These are phyloP conservation scores for Nephotettix cincticeps DNA, from an alignment of 1,140 invertebrate genomes.

Conservation along the genomic window DNA sequence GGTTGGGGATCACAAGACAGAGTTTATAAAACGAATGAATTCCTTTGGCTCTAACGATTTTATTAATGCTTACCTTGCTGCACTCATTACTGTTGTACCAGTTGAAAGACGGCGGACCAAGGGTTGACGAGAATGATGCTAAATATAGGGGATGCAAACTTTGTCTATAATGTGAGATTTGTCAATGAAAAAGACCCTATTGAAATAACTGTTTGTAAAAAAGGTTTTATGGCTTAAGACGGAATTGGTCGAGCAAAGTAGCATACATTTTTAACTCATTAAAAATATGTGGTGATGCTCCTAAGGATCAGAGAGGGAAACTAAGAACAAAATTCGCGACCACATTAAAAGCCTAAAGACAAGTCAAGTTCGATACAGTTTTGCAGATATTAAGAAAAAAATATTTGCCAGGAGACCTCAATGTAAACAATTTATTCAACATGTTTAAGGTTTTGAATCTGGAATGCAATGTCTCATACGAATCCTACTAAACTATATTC, in stretches of 20 bases:
- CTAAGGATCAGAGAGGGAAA: constrained; percentile 26
- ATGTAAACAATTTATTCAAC: constrained; percentile 18
- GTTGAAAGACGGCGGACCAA: constrained; percentile 26
- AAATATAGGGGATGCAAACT: constrained; percentile 17
- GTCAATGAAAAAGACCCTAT: constrained; percentile 8
- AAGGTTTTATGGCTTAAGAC: constrained; percentile 23
- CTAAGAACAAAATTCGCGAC: constrained; percentile 12
- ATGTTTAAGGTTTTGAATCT: constrained; percentile 39
- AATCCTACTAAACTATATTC: constrained; percentile 29
- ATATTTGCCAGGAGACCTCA: constrained; percentile 29
- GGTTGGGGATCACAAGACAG: constrained; percentile 10
- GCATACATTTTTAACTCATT: constrained; percentile 24
- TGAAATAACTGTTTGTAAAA: constrained; percentile 24
- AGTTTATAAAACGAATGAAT: constrained; percentile 20
- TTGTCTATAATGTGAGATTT: constrained; percentile 20
- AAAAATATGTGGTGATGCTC: constrained; percentile 20
- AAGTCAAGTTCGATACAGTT: constrained; percentile 16
- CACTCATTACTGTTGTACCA: constrained; percentile 18
- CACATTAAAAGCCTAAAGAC: constrained; percentile 26
- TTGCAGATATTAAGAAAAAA: constrained; percentile 26
- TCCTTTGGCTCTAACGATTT: constrained; percentile 22
- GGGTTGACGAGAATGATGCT: constrained; percentile 2
- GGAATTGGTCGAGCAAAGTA: constrained; percentile 21
- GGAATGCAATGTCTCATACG: constrained; percentile 14
- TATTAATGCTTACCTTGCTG: constrained; percentile 24